Percentiles rank a stretch among this genome's conserved stretches.
Evolutionary conservation across 2,113 vertebrate species (phyloP).

Genomic region (Nansenia antarctica): DNA sequence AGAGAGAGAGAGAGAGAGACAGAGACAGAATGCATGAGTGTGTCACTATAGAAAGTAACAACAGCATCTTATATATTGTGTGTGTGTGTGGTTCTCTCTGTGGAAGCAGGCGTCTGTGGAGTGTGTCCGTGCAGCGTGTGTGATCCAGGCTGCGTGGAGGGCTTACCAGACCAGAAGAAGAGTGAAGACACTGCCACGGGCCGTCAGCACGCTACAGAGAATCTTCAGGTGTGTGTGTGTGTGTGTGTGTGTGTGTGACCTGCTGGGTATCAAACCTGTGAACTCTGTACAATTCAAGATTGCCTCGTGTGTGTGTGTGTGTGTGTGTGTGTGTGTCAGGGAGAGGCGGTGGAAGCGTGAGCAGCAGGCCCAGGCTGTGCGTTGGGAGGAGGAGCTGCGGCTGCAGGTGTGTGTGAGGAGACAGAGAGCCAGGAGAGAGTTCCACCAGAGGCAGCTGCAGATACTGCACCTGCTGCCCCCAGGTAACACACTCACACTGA

Average conservation of each 20-base stretch:
- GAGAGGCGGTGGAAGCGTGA: conserved; percentile 73
- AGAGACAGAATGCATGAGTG: too few relatives aligned
- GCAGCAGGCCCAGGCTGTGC: conserved; percentile 72
- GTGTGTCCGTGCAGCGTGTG: conserved; percentile 79
- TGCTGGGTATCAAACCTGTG: neutral
- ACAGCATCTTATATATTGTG: too few relatives aligned
- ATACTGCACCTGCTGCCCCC: conserved; percentile 87
- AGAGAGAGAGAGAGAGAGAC: too few relatives aligned
- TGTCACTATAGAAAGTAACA: too few relatives aligned
- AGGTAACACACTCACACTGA: conserved; percentile 68
- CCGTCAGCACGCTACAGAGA: conserved; percentile 84
- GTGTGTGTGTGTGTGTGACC: neutral
- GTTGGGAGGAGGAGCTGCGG: conserved; percentile 79
- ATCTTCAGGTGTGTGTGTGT: conserved; percentile 83
- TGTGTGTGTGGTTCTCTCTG: neutral
- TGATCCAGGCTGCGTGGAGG: conserved; percentile 90
- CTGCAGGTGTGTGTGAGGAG: conserved; percentile 81
- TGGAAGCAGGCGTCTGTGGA: conserved; percentile 68
- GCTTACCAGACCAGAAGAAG: conserved; percentile 84
- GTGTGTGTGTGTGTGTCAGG: conserved; percentile 59
- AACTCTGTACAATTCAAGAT: neutral
- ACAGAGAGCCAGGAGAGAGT: conserved; percentile 84
- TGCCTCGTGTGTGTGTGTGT: neutral
- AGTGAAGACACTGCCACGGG: conserved; percentile 84
- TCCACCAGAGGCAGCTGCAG: conserved; percentile 84